A percentile compares a stretch with the other conserved stretches of the same genome.
These are phyloP conservation scores for Spizella passerina DNA, from an alignment of 2,797 vertebrate genomes.

Conservation along the genomic window DNA sequence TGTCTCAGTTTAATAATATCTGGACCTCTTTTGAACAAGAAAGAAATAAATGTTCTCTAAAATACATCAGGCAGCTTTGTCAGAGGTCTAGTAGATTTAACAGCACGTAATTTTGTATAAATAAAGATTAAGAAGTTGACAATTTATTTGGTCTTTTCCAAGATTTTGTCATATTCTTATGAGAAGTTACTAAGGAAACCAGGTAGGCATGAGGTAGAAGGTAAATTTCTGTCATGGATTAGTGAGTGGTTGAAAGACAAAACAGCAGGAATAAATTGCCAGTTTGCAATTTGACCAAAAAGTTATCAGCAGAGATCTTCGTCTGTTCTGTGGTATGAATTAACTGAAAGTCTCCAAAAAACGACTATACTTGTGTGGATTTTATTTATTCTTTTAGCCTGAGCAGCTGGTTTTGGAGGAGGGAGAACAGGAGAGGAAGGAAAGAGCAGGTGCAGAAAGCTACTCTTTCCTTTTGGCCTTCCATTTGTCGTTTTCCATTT, in stretches of 20 bases:
- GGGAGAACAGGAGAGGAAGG: not conserved
- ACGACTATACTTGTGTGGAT: not conserved
- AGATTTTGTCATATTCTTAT: not conserved
- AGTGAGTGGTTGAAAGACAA: not conserved
- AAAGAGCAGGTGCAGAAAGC: not conserved
- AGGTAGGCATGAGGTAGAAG: not conserved
- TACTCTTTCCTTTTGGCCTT: not conserved
- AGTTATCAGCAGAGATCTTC: not conserved
- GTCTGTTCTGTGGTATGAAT: rapidly evolving
- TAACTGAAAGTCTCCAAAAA: not conserved
- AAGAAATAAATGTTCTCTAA: not conserved
- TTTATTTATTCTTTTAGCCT: not conserved
- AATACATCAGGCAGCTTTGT: not conserved
- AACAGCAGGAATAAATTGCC: not conserved
- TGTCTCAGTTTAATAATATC: not conserved
- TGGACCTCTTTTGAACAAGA: not conserved
- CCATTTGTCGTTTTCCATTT: not conserved
- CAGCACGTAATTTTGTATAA: not conserved
- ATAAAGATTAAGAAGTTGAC: not conserved
- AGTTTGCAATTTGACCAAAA: not conserved
- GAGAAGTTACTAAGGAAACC: slow-evolving; percentile 36
- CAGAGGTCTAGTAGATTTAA: not conserved
- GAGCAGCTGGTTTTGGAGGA: not conserved
- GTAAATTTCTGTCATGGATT: not conserved
- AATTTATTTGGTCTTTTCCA: not conserved